Base-by-base conservation (phyloP, 2,888 invertebrate genomes). In the Sphecodes monilicornis region DNA sequence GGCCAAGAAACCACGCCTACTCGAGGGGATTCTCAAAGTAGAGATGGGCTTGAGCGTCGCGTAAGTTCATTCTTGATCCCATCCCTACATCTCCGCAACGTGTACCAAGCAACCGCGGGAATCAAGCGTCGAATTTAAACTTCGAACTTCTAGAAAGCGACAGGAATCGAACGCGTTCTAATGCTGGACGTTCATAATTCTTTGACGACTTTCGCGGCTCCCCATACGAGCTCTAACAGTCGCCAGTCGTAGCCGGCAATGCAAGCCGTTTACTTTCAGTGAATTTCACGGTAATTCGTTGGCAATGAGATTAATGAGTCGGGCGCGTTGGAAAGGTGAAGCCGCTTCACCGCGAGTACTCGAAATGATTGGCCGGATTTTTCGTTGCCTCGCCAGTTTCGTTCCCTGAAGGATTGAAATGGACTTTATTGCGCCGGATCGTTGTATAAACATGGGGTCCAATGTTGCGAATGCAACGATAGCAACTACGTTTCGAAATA, bases 271-370 rank as follows among this genome's bases (percentile, higher is more conserved):
- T 43, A 46, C 76, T 68, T 68, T 72, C 83, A 32, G 32, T 26
- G 82, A 82, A 83, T 84, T 84, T 84, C 83, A 84, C 76, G 73
- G 82, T 54, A 32, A 76, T 77, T 76, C 76, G 83, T 69, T 68
- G 36, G n/a, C 68, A 36, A 29, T 43, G 16, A 36, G 50, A 72
- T 78, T 72, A 78, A 77, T 54, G 77, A 57, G 57, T 32, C n/a
- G 57, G 32, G 29, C 11, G 41, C 11, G 22, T 18, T 10, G 32
- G 8, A 54, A 41, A 57, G 57, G 41, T 26, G 71, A 66, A 68
- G 43, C 57, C 72, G 66, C 72, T 71, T 66, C 66, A 46, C 81
- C 75, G 43, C 66, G 66, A 68, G 36, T 43, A n/a, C 57, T n/a
- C 66, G 75, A 75, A 75, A 66, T 6, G 41, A 41, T 29, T 16